Evolutionary conservation across 2,113 vertebrate genomes (phyloP), one percentile per base, ranked within the genome.

Genomic region (Hippoglossus stenolepis): DNA sequence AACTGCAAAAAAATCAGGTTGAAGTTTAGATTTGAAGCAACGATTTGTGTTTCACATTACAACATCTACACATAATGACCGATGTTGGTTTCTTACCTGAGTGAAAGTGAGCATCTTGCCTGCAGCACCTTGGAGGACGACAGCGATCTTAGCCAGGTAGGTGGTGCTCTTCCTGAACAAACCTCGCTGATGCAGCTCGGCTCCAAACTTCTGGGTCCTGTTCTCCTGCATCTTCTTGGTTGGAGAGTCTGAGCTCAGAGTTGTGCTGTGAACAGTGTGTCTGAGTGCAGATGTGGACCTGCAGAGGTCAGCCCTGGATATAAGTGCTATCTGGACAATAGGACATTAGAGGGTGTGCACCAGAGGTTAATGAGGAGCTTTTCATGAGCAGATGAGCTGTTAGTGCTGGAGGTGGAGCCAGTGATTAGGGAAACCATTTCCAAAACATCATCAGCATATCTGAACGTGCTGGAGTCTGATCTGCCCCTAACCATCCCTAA

Each of bases 141-240:
- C 65, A 1, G 96, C 94, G 15, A 97, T 94, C 85, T 96, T 95
- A 8, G 94, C 95, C 89, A 96, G 80, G 84, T 96, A 96, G 49
- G 96, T 95, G 76, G 87, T 92, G 38, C 85, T 90, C 18, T 90
- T 93, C 54, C 92, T 94, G 84, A 94, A 88, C 38, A 91, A 88
- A 67, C 7, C 20, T 1, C 13, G 69, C 68, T 8, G 54, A 43
- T 79, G 68, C 20, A 1, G 70, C 45, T 24, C 28, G 43, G 9
- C 21, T n/a, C 53, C 68, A 65, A 47, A 64, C 14, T 56, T 73
- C 56, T 85, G 40, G 0, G 47, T 60, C 35, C 9, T 38, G 38
- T 18, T 43, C 57, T 43, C 11, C 40, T 83, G 64, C 82, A 82
- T 89, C 40, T 74, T 69, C 26, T 54, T 67, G 17, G n/a, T 6